These are phyloP conservation scores for Octopus sinensis DNA, from an alignment of 1,140 invertebrate genomes.

Conservation along the genomic window DNA sequence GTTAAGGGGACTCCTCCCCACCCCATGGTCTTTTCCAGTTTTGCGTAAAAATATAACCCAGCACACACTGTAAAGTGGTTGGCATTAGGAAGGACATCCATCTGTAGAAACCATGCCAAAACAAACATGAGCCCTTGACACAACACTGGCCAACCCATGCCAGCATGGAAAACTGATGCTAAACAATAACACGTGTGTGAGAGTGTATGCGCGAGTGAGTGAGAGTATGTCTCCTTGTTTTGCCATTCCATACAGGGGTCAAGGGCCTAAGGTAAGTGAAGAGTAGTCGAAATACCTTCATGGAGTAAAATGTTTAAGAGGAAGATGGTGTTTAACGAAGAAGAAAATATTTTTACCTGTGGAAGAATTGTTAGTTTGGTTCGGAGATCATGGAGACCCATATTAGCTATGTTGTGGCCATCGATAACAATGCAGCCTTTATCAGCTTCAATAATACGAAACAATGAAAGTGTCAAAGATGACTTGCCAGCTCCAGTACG, in stretches of 20 bases:
- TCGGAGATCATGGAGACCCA: slow-evolving; percentile 34
- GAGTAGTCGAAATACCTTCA: not conserved
- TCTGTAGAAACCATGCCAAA: no score
- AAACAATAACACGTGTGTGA: no score
- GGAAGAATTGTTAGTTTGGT: slow-evolving; percentile 34
- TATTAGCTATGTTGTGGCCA: slow-evolving; percentile 26
- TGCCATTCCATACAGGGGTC: not conserved
- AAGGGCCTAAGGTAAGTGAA: not conserved
- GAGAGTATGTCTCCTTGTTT: not conserved
- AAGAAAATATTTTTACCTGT: slow-evolving; percentile 25
- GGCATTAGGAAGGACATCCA: no score
- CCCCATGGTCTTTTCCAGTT: no score
- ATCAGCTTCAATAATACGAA: slow-evolving; percentile 57
- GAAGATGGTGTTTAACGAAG: not conserved
- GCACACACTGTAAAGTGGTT: no score
- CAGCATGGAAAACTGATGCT: no score
- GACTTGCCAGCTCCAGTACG: slow-evolving; percentile 62
- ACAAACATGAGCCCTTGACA: no score
- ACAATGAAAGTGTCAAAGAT: slow-evolving; percentile 60
- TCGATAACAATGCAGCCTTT: slow-evolving; percentile 32
- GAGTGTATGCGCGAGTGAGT: no score
- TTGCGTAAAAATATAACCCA: no score
- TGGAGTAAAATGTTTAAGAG: not conserved
- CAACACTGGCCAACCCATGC: no score
- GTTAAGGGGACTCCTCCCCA: no score